Evolutionary conservation across 64 coral and sea anemone species (phyloP), one percentile per base, ranked within the genome.

Genomic region (Montipora capricornis): DNA sequence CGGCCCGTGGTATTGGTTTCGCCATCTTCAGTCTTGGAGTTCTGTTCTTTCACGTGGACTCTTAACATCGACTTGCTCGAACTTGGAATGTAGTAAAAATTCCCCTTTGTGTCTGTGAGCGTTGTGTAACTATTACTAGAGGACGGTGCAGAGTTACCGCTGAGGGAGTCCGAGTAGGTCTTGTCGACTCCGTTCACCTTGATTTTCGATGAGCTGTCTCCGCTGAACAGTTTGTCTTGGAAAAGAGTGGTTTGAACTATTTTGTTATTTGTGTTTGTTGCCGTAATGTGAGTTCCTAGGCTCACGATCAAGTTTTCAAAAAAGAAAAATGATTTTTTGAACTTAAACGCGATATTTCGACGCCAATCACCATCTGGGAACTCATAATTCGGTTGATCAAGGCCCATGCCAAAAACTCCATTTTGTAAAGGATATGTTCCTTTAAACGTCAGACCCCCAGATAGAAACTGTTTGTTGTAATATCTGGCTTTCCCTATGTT

Each of bases 311-410:
- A 68, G 60, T 95, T 82, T 81, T 98, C 64, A 44, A 83, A 69
- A 68, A 95, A 92, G 89, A 95, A 98, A 59, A 85, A 58, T 16
- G 96, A 95, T 44, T 98, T 98, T 80, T 89, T 95, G 59, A 98
- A 98, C 12, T 89, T 16, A 49, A 98, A 90, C 3, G 68, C 3
- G 6, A 81, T 86, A 4, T 8, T 46, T 0, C 48, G 1, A 62
- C 91, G 74, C 26, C 89, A 64, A 49, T 57, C 62, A 26, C 26
- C 26, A 26, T 26, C 26, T 26, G 26, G 26, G 26, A 26, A 2
- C 17, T 44, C 49, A 49, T 96, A 91, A 15, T 73, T 13, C 47
- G 96, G 96, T 26, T 92, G 87, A 5, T 44, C 6, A 70, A 98
- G 92, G 47, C 92, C 70, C 93, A 98, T 98, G 47, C 89, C 96